Percentiles rank a stretch among this genome's conserved stretches.
These are phyloP conservation scores for Macroramphosus scolopax DNA, from an alignment of 2,797 vertebrate genomes.

Conservation along the genomic window DNA sequence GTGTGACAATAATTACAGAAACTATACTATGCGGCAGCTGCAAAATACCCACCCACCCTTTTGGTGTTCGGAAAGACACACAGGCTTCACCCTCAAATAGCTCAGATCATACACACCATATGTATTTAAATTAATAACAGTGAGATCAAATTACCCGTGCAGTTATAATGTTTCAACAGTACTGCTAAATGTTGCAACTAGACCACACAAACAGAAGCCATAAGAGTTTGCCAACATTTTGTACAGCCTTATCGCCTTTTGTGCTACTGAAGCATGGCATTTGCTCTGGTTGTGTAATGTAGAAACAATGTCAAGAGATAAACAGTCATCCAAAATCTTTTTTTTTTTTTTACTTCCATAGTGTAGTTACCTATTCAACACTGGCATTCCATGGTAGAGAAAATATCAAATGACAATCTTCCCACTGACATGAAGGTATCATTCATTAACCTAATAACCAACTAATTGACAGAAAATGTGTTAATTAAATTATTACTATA, in stretches of 20 bases:
- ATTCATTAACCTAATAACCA: too few species aligned
- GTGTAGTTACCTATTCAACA: conserved; percentile 2
- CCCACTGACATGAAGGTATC: too few species aligned
- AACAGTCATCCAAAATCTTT: conserved; percentile 21
- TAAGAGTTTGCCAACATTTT: conserved; percentile 27
- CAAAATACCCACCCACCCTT: conserved; percentile 27
- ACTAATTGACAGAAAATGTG: too few species aligned
- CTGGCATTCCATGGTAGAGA: neutral
- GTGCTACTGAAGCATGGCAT: conserved; percentile 48
- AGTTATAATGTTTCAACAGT: too few species aligned
- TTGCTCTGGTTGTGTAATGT: conserved; percentile 36
- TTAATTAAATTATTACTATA: too few species aligned
- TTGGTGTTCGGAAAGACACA: conserved; percentile 21
- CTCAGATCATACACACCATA: conserved; percentile 7
- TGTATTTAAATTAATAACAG: conserved; percentile 13
- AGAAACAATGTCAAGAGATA: conserved; percentile 38
- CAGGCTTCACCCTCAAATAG: conserved; percentile 6
- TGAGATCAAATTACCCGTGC: conserved; percentile 23
- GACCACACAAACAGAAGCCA: conserved; percentile 32
- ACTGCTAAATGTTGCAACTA: too few species aligned
- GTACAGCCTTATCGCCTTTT: conserved; percentile 28
- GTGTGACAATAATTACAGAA: conserved; percentile 72
- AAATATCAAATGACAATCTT: too few species aligned
- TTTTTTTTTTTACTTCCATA: neutral
- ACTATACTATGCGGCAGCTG: conserved; percentile 62